Percentiles rank a stretch among this genome's conserved stretches.
Evolutionary conservation across 2,797 vertebrate genomes (phyloP).

Genomic region (Lepidocolaptes lacrymiger): DNA sequence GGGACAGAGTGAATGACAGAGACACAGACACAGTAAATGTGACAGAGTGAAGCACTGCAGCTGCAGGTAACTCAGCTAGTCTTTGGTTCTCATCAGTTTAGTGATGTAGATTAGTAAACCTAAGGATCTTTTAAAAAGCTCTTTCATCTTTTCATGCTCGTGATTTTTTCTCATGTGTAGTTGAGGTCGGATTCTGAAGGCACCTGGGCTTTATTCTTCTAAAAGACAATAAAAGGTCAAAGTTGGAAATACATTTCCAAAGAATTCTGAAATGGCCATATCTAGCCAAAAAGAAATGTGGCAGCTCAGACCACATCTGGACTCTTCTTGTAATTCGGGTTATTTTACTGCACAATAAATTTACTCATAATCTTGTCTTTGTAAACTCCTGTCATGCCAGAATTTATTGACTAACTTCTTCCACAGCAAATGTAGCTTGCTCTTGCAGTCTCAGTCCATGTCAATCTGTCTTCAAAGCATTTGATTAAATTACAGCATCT

Average conservation of each 20-base stretch:
- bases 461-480: background rate
- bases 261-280: background rate
- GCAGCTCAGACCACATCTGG: background rate
- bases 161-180: background rate
- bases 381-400: background rate
- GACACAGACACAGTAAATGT: background rate
- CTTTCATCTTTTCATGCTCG: background rate
- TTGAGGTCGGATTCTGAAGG: background rate
- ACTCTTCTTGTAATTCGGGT: background rate
- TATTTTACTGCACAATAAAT: background rate
- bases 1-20: background rate
- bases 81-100: background rate
- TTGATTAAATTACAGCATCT: background rate
- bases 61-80: background rate
- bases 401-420: background rate
- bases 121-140: background rate
- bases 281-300: background rate
- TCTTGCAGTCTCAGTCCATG: background rate
- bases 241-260: background rate
- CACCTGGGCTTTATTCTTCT: background rate
- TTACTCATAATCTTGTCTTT: background rate
- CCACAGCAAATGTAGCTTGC: background rate
- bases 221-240: background rate
- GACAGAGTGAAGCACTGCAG: background rate
- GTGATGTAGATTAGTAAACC: background rate